Conservation (phyloP, 2,113 vertebrate species). For the Haliaeetus leucogaster region DNA sequence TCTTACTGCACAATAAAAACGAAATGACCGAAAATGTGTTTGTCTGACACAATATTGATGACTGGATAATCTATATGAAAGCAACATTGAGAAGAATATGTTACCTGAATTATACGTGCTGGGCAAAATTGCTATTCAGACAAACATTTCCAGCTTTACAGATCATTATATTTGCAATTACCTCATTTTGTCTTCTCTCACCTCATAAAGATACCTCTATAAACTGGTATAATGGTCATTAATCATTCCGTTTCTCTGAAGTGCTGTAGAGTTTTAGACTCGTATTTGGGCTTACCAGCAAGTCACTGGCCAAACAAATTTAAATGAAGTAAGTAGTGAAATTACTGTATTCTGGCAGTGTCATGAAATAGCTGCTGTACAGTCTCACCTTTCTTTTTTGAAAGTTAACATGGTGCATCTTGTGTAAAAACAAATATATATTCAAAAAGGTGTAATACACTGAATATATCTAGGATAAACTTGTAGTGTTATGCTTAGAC, state of each 20-base stretch:
- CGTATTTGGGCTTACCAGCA: neutral
- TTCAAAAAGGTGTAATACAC: neutral
- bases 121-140: slow-evolving; percentile 11
- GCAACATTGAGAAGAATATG: neutral
- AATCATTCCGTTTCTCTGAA: neutral
- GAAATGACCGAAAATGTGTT: neutral
- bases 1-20: neutral
- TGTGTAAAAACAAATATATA: neutral
- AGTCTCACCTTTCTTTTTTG: neutral
- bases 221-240: neutral
- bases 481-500: neutral
- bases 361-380: neutral
- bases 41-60: slow-evolving; percentile 1
- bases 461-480: neutral
- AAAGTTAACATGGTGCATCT: neutral
- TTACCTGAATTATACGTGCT: neutral
- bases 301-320: neutral
- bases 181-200: slow-evolving; percentile 4
- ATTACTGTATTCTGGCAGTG: neutral
- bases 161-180: slow-evolving; percentile 19
- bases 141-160: neutral
- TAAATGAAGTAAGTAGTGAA: neutral
- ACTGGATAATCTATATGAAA: slow-evolving; percentile 1
- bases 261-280: neutral
- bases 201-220: neutral